These are phyloP conservation scores for Tympanoctomys barrerae DNA, from an alignment of 2,797 vertebrate species.

Conservation along the genomic window DNA sequence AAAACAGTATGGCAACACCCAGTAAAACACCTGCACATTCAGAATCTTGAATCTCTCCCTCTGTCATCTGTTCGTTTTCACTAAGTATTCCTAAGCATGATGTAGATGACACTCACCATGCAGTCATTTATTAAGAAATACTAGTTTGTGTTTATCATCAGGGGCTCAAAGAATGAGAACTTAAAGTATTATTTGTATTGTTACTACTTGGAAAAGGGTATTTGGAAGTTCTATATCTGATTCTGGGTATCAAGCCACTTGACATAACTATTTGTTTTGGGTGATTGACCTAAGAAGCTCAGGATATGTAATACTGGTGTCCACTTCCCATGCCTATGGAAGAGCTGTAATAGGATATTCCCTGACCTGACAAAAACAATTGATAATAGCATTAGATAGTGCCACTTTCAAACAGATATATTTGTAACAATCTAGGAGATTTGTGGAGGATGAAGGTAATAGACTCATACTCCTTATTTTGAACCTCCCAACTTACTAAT, in stretches of 20 bases:
- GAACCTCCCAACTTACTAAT: neutral
- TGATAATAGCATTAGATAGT: neutral
- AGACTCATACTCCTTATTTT: neutral
- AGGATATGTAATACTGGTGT: neutral
- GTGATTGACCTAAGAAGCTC: neutral
- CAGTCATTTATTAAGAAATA: neutral
- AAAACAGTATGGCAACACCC: neutral
- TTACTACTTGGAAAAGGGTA: neutral
- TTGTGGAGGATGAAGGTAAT: neutral
- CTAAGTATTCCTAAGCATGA: neutral
- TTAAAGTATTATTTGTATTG: conserved; percentile 31
- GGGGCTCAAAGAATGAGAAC: neutral
- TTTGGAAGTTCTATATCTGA: conserved; percentile 2
- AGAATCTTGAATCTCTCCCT: neutral
- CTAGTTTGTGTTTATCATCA: conserved; percentile 18
- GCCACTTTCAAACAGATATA: neutral
- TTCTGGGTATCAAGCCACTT: conserved; percentile 4
- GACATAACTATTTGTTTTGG: neutral
- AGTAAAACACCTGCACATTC: neutral
- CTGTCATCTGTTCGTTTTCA: neutral
- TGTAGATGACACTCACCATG: neutral
- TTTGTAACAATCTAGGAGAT: neutral
- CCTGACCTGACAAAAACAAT: neutral
- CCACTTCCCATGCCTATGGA: neutral
- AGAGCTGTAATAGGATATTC: neutral